Evolutionary conservation across 2,888 invertebrate genomes (phyloP), one percentile per base, ranked within the genome.

Genomic region (Cabera pusaria): DNA sequence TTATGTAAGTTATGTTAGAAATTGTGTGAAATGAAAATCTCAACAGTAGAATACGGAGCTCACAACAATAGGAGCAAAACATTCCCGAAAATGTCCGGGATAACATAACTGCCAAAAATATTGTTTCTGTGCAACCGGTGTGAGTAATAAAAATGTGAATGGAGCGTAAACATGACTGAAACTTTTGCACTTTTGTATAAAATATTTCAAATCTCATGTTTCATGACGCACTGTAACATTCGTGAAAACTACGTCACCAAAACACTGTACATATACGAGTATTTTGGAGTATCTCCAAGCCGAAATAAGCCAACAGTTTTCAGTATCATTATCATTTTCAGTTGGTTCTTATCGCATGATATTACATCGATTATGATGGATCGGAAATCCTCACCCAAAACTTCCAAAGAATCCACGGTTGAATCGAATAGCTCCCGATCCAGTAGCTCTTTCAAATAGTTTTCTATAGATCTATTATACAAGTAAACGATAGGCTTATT

Each of bases 371-470:
- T 21, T 23, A 40, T 44, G 42, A 52, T 37, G 25, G 41, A 49
- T 45, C 35, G 33, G 27, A 40, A 35, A 22, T 37, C 19, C 38
- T 29, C 32, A 37, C 24, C 22, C 16, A 22, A 38, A 6, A 28
- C 32, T 40, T 22, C 22, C 16, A 22, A 38, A 6, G 32, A 35
- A 33, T 36, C 26, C 12, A 17, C 6, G 27, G 35, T 36, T 33
- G 22, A 31, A 26, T 22, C 25, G 14, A 31, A 31, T 2, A 14
- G 28, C 21, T 34, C 9, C 28, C 6, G 22, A 26, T 26, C 14
- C 3, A 14, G 14, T 27, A 45, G 33, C 22, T 33, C 26, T 52
- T 46, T 37, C 36, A 42, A 42, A 42, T 39, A 41, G 40, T 26
- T 44, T 38, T 29, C 33, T 32, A 34, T 39, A 29, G 43, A 23